Conservation (phyloP, 2,113 vertebrate genomes). For the Myxocyprinus asiaticus region DNA sequence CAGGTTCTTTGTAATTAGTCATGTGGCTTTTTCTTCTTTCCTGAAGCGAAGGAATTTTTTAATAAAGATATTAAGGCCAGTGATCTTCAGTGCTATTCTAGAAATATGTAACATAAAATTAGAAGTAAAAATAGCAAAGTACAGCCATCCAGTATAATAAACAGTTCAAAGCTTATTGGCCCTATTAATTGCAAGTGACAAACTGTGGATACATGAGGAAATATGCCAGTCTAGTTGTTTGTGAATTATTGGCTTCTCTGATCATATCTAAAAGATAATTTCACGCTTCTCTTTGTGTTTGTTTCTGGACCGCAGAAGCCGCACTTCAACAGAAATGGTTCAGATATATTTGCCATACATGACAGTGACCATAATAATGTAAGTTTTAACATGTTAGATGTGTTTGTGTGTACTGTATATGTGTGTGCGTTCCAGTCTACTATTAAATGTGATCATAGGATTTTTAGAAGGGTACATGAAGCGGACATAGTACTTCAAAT, state of each 20-base stretch:
- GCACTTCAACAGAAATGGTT: conserved; percentile 14
- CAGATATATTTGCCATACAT: conserved; percentile 1
- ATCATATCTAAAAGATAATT: not conserved
- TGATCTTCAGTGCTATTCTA: conserved; percentile 23
- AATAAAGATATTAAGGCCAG: conserved; percentile 61
- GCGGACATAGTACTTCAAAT: not conserved
- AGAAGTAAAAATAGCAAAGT: not conserved
- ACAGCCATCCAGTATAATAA: not conserved
- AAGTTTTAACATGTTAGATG: conserved; percentile 10
- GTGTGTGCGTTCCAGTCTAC: too few relatives aligned
- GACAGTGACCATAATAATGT: conserved; percentile 32
- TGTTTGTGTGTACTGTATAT: not conserved
- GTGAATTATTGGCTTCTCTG: not conserved
- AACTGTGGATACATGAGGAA: not conserved
- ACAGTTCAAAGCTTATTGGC: not conserved
- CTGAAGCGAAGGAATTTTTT: conserved; percentile 61
- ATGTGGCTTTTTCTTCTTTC: conserved; percentile 31
- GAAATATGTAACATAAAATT: too few relatives aligned
- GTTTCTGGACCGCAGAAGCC: conserved; percentile 26
- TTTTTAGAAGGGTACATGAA: too few relatives aligned
- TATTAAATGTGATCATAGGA: too few relatives aligned
- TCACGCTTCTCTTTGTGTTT: not conserved
- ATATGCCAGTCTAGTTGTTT: not conserved
- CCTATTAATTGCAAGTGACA: not conserved
- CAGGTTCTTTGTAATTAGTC: conserved; percentile 10